phyloP scores from a whole-genome alignment of 2,113 vertebrate genomes.

The Planiliza haematocheilus region DNA sequence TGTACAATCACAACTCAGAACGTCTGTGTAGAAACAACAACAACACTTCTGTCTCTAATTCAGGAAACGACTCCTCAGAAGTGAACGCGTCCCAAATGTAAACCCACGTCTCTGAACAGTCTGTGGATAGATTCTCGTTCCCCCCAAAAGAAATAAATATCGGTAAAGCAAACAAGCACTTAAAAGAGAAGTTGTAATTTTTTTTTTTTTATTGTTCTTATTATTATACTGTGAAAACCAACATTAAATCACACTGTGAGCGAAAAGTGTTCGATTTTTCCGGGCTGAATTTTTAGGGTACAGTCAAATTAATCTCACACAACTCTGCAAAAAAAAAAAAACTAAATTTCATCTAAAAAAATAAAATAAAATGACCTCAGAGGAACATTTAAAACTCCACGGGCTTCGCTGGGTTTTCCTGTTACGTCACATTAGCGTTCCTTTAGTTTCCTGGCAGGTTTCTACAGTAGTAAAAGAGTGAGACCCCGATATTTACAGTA shows the following conservation, averaged over 20 bases:
- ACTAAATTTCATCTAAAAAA: slow-evolving; percentile 58
- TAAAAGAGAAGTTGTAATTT: slow-evolving; percentile 40
- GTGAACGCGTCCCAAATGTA: too few species aligned
- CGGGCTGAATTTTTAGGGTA: slow-evolving; percentile 53
- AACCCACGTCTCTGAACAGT: slow-evolving; percentile 51
- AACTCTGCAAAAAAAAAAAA: slow-evolving; percentile 64
- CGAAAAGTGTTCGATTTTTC: slow-evolving; percentile 44
- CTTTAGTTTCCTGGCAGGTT: slow-evolving; percentile 65
- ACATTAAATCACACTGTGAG: slow-evolving; percentile 64
- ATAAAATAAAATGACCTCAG: slow-evolving; percentile 37
- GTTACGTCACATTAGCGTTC: slow-evolving; percentile 52
- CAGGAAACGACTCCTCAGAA: too few species aligned
- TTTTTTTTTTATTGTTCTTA: slow-evolving; percentile 32
- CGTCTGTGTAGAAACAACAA: slow-evolving; percentile 36
- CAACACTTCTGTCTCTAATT: slow-evolving; percentile 19
- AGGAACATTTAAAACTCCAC: slow-evolving; percentile 58
- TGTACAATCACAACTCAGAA: slow-evolving; percentile 44
- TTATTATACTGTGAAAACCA: slow-evolving; percentile 60
- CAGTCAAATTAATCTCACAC: slow-evolving; percentile 69
- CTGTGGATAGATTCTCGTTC: slow-evolving; percentile 41
- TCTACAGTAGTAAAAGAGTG: slow-evolving; percentile 77
- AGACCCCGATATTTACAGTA: slow-evolving; percentile 80
- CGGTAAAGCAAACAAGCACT: slow-evolving; percentile 69
- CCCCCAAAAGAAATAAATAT: slow-evolving; percentile 79
- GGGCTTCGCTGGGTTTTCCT: slow-evolving; percentile 15